Base-by-base conservation (phyloP, 2,113 vertebrate genomes). In the Eublepharis macularius region DNA sequence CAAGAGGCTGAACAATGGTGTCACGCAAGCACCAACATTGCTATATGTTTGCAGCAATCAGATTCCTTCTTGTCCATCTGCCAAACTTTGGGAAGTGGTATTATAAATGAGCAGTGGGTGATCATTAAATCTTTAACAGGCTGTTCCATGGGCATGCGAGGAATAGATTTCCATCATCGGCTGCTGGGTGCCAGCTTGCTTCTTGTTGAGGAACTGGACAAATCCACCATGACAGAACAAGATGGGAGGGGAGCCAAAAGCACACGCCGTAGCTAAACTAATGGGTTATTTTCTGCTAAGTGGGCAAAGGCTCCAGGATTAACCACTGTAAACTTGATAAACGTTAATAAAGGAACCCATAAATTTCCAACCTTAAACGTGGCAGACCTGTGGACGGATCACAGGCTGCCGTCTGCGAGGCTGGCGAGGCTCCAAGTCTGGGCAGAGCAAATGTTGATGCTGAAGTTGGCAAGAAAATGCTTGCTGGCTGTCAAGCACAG, bases 281-380 rank as follows among this genome's bases (percentile, higher is more conserved):
- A 81, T 80, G 86, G 93, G 80, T 87, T 88, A 89, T 95, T 94
- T 93, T 93, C 92, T 94, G 88, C 91, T 91, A 93, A 93, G 90
- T 94, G 93, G 89, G 92, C 90, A 92, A 93, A 93, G 89, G 89
- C 88, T 87, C 86, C 51, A 89, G 87, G 86, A 92, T 90, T 93
- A 94, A 89, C 49, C 82, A 86, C 85, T 89, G 83, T 90, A 82
- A 87, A 80, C 10, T 36, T 94, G 93, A 93, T 92, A 92, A 94
- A 91, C 92, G 91, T 86, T 91, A 88, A 89, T 93, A 86, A 92
- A 91, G 91, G 82, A 93, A 79, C 82, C 85, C 86, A 90, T 94
- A 92, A 90, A 94, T 94, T 92, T 90, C 90, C 74, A 84, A 82
- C 89, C 82, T 82, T 85, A 91, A 93, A 92, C 77, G 91, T 93